These are phyloP conservation scores for Bufo gargarizans DNA, from an alignment of 2,113 vertebrate genomes.

Conservation along the genomic window DNA sequence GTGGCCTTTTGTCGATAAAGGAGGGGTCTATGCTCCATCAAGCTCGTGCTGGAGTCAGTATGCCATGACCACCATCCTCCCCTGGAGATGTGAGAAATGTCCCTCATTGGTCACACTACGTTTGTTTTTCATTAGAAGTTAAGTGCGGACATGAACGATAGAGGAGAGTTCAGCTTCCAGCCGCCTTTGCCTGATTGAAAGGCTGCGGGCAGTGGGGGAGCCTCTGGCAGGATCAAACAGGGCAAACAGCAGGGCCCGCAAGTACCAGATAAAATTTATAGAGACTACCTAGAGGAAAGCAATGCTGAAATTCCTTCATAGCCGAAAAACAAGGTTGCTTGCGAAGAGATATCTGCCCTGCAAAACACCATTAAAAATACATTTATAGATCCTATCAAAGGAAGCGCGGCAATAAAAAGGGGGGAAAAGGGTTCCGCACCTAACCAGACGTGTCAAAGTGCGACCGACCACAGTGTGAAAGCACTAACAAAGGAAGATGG, in stretches of 20 bases:
- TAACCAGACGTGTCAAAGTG: constrained; percentile 6
- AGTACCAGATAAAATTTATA: constrained; percentile 55
- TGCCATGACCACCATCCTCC: constrained; percentile 67
- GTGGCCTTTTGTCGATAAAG: constrained; percentile 45
- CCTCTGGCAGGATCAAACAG: constrained; percentile 50
- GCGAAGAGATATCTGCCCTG: constrained; percentile 18
- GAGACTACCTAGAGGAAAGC: constrained; percentile 47
- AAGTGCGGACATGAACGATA: constrained; percentile 80
- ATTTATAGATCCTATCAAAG: constrained; percentile 14
- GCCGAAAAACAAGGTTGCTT: constrained; percentile 36
- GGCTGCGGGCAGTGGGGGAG: constrained; percentile 49
- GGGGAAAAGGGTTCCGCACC: not conserved
- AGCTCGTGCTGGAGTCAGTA: constrained; percentile 51
- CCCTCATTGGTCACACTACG: constrained; percentile 82
- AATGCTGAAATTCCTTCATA: constrained; percentile 24
- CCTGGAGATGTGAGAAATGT: constrained; percentile 73
- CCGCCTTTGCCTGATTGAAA: constrained; percentile 45
- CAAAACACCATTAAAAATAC: constrained; percentile 35
- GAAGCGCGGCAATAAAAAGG: not conserved
- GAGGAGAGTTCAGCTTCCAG: constrained; percentile 69
- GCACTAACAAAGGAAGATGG: not conserved
- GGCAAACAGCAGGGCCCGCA: constrained; percentile 44
- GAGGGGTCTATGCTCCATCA: constrained; percentile 56
- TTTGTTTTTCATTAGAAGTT: constrained; percentile 85
- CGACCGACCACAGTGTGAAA: not conserved